Percentiles rank a stretch among this genome's conserved stretches.
phyloP scores from a whole-genome alignment of 1,140 invertebrate species.

The Hydropsyche tenuis region DNA sequence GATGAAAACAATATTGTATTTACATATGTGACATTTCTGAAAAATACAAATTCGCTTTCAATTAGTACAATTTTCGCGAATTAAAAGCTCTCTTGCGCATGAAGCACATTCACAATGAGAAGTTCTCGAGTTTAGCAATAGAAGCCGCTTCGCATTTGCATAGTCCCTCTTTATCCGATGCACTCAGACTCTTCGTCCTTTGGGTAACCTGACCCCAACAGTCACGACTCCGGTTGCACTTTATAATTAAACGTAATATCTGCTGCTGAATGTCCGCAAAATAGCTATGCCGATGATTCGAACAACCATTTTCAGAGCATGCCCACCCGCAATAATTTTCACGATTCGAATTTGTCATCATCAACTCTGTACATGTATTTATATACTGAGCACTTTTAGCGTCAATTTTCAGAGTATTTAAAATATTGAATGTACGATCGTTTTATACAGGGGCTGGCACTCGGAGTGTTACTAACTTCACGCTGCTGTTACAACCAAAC shows the following conservation, averaged over 20 bases:
- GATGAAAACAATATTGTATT: not conserved
- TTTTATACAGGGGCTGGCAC: too few relatives aligned
- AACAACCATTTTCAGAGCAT: not conserved
- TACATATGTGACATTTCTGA: not conserved
- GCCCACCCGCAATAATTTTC: too few relatives aligned
- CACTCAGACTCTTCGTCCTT: conserved; percentile 36
- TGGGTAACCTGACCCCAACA: conserved; percentile 41
- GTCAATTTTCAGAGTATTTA: too few relatives aligned
- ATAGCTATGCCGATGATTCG: not conserved
- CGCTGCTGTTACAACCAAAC: too few relatives aligned
- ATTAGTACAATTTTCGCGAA: not conserved
- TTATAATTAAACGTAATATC: conserved; percentile 50
- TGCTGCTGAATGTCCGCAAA: not conserved
- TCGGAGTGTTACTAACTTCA: too few relatives aligned
- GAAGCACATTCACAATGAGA: too few relatives aligned
- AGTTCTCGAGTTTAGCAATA: not conserved
- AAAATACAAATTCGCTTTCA: not conserved
- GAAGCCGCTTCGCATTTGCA: conserved; percentile 27
- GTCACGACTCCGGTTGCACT: conserved; percentile 48
- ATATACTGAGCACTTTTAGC: too few relatives aligned
- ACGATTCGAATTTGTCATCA: too few relatives aligned
- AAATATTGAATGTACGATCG: too few relatives aligned
- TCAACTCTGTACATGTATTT: too few relatives aligned
- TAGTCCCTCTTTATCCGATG: conserved; percentile 36
- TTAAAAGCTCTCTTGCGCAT: not conserved